These are phyloP conservation scores for Plectropomus leopardus DNA, from an alignment of 2,113 vertebrate species.

Conservation along the genomic window DNA sequence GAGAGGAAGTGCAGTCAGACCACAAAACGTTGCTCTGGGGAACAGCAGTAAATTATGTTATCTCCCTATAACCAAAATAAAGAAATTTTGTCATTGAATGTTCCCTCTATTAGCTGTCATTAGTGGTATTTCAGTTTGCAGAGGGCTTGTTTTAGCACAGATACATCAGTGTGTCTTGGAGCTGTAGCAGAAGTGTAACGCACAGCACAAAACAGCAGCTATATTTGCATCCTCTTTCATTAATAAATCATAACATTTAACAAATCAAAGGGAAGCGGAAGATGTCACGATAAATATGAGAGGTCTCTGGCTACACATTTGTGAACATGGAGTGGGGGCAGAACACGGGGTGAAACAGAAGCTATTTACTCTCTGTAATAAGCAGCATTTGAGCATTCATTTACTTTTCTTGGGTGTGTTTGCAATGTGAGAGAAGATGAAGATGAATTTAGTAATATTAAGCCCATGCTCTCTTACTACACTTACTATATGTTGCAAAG, in stretches of 20 bases:
- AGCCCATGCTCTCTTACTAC: too few relatives aligned
- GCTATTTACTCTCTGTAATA: constrained; percentile 16
- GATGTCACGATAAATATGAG: constrained; percentile 75
- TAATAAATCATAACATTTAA: constrained; percentile 83
- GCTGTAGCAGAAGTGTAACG: constrained; percentile 28
- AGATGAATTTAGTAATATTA: not conserved
- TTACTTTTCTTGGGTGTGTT: constrained; percentile 23
- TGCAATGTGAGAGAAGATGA: not conserved
- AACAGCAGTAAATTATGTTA: constrained; percentile 57
- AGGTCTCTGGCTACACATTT: constrained; percentile 65
- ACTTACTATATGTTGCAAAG: not conserved
- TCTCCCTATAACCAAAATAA: constrained; percentile 41
- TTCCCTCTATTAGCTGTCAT: constrained; percentile 50
- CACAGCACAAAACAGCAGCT: constrained; percentile 57
- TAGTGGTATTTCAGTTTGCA: constrained; percentile 23
- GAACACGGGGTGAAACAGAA: constrained; percentile 38
- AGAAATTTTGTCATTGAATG: constrained; percentile 14
- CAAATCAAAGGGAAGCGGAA: constrained; percentile 73
- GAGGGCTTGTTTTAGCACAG: constrained; percentile 11
- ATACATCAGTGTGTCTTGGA: constrained; percentile 13
- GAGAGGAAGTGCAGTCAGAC: constrained; percentile 53
- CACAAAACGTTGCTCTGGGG: constrained; percentile 50
- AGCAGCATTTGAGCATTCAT: constrained; percentile 45
- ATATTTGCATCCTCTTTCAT: constrained; percentile 80
- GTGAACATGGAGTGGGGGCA: constrained; percentile 23